Percentiles rank a stretch among this genome's conserved stretches.
Conservation (phyloP, 2,113 vertebrate species). For the Psephotus haematonotus region DNA sequence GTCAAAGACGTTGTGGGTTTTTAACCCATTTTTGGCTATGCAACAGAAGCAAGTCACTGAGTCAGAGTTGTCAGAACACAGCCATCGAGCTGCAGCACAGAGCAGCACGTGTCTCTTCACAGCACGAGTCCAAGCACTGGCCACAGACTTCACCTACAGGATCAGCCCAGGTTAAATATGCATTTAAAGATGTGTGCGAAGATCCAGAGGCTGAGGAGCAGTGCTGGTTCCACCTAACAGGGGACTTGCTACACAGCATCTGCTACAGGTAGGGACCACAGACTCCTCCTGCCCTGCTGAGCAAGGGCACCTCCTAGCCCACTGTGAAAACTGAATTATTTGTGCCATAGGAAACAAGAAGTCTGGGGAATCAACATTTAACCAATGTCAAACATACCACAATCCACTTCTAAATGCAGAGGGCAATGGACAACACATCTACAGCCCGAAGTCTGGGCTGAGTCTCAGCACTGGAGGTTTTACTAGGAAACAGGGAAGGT, state of each 20-base stretch:
- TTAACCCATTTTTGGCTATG: neutral
- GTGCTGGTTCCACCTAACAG: neutral
- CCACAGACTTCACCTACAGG: accelerated
- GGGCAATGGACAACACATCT: neutral
- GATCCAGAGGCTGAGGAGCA: neutral
- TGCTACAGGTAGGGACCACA: neutral
- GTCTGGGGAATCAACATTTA: neutral
- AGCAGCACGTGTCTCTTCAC: neutral
- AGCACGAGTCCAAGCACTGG: neutral
- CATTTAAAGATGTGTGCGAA: neutral
- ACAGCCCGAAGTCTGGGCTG: neutral
- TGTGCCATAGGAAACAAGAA: neutral
- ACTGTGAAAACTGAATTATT: accelerated
- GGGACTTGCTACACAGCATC: neutral
- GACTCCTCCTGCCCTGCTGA: neutral
- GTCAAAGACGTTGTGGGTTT: neutral
- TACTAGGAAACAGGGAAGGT: neutral
- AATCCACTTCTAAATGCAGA: neutral
- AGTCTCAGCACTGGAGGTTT: neutral
- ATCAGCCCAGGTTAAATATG: neutral
- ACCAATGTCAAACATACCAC: neutral
- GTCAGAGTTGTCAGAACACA: neutral
- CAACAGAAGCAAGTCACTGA: neutral
- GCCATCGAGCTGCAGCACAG: neutral
- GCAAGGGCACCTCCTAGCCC: neutral